Conservation (phyloP, 1,140 invertebrate genomes). For the Psix sp. region DNA sequence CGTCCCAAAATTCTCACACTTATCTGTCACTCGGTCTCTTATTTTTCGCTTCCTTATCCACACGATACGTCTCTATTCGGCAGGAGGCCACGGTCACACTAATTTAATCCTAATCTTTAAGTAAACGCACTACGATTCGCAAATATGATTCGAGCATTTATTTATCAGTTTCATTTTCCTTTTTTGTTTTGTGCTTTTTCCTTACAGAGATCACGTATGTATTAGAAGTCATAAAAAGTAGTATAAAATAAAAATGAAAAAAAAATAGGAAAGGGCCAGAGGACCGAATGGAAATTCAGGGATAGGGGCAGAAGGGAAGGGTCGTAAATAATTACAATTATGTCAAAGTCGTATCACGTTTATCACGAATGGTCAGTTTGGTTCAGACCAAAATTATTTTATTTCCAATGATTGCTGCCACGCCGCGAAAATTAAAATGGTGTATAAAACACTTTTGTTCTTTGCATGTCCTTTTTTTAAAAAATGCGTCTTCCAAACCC, state of each 20-base stretch:
- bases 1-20: slow-evolving; percentile 10
- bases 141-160: slow-evolving; percentile 73
- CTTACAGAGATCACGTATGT: slow-evolving; percentile 75
- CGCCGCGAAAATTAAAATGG: slow-evolving; percentile 4
- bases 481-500: too few species aligned
- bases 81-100: slow-evolving; percentile 36
- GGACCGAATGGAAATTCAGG: slow-evolving; percentile 9
- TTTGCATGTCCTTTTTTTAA: neutral
- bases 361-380: slow-evolving; percentile 63
- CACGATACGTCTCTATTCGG: slow-evolving; percentile 19
- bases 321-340: slow-evolving; percentile 5
- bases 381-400: slow-evolving; percentile 17
- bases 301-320: neutral
- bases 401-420: slow-evolving; percentile 48
- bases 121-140: slow-evolving; percentile 68
- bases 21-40: slow-evolving; percentile 2
- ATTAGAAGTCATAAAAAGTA: slow-evolving; percentile 74
- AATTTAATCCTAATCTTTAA: slow-evolving; percentile 56
- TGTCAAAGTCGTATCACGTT: slow-evolving; percentile 61
- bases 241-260: slow-evolving; percentile 75
- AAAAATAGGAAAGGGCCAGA: neutral
- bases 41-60: slow-evolving; percentile 5
- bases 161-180: slow-evolving; percentile 70
- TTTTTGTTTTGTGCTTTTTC: slow-evolving; percentile 75
- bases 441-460: neutral